Percentiles rank a stretch among this genome's conserved stretches.
phyloP scores from a whole-genome alignment of 2,797 vertebrate species.

The Tamandua tetradactyla region DNA sequence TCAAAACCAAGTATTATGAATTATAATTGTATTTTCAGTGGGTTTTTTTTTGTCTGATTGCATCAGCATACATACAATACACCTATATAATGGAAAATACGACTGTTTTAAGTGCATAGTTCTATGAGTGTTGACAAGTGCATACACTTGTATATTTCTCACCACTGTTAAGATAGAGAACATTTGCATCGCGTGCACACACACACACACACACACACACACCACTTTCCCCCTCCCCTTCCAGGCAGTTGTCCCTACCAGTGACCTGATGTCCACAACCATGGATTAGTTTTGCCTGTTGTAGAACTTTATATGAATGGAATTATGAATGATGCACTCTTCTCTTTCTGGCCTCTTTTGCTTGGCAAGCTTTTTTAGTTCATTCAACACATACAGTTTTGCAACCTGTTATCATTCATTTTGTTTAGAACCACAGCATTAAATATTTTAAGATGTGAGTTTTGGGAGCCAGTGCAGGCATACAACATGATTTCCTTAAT shows the following conservation, averaged over 20 bases:
- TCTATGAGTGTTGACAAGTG: background rate
- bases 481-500: too few relatives aligned
- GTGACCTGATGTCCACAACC: background rate
- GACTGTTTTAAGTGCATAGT: slow-evolving; percentile 48
- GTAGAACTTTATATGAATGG: background rate
- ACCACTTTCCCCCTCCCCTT: background rate
- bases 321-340: rapidly evolving
- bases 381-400: background rate
- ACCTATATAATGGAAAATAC: too few relatives aligned
- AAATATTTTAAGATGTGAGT: background rate
- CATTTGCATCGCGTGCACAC: rapidly evolving
- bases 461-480: too few relatives aligned
- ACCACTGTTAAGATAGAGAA: background rate
- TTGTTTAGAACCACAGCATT: background rate
- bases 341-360: background rate
- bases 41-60: too few relatives aligned
- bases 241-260: background rate
- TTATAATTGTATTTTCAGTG: slow-evolving; percentile 61
- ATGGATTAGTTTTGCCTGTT: background rate
- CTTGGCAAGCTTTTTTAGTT: background rate
- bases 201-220: too few relatives aligned
- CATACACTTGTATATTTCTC: background rate
- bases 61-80: too few relatives aligned
- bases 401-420: background rate
- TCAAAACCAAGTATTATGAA: slow-evolving; percentile 21